Evolutionary conservation across 2,888 invertebrate species (phyloP).

Genomic region (Epiblema foenella): DNA sequence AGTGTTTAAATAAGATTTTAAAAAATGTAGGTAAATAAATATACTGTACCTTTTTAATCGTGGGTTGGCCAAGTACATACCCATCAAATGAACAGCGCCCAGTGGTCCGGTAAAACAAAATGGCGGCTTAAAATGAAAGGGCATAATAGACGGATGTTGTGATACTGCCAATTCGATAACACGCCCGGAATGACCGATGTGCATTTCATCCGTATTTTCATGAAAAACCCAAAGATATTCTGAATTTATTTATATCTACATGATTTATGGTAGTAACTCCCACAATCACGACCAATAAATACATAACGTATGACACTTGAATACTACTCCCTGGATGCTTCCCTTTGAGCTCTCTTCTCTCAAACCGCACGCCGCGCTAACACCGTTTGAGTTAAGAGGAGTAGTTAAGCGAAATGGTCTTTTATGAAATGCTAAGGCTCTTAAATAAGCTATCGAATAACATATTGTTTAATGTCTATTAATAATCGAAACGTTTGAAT

Average conservation of each 20-base stretch:
- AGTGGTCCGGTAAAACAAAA: conserved; percentile 13
- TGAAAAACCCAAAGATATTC: conserved; percentile 1
- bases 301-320: not conserved
- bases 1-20: no score
- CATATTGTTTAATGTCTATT: no score
- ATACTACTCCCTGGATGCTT: no score
- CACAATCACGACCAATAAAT: no score
- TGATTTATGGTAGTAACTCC: conserved; percentile 3
- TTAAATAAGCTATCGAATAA: no score
- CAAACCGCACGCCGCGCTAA: no score
- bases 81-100: not conserved
- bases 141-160: conserved; percentile 20
- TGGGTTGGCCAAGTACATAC: not conserved
- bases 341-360: no score
- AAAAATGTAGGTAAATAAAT: no score
- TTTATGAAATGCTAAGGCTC: no score
- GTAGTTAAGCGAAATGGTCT: no score
- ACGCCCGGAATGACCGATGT: conserved; percentile 26
- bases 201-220: conserved; percentile 23
- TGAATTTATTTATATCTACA: not conserved
- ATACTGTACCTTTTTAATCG: not conserved
- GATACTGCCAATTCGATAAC: conserved; percentile 21
- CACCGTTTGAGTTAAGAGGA: no score
- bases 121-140: conserved; percentile 26
- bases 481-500: no score